These are phyloP conservation scores for Drosophila cyrtoloma DNA, from an alignment of 2,888 invertebrate species.

Conservation along the genomic window DNA sequence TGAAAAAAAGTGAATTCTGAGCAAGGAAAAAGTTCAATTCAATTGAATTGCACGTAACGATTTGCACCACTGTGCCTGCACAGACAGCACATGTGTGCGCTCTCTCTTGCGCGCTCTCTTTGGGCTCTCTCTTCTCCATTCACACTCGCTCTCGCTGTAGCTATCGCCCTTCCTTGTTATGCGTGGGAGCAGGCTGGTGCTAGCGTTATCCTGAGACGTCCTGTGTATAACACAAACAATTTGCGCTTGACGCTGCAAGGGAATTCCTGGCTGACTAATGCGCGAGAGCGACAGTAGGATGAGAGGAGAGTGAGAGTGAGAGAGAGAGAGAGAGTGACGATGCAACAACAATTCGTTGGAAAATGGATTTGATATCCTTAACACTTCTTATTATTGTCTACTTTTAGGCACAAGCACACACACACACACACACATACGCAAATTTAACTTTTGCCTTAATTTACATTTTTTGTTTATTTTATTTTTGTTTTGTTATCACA, in stretches of 20 bases:
- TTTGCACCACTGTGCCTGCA: constrained; percentile 42
- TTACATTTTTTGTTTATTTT: constrained; percentile 19
- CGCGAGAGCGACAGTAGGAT: not conserved
- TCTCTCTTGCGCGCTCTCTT: constrained; percentile 10
- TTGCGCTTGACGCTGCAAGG: constrained; percentile 63
- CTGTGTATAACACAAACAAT: constrained; percentile 75
- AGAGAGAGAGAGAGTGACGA: constrained; percentile 26
- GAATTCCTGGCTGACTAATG: constrained; percentile 51
- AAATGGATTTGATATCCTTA: constrained; percentile 18
- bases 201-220: constrained; percentile 41
- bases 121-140: not conserved
- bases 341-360: constrained; percentile 21
- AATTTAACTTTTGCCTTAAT: constrained; percentile 13
- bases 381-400: constrained; percentile 49
- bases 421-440: constrained; percentile 23
- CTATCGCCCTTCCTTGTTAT: constrained; percentile 19
- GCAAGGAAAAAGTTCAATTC: not conserved
- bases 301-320: not conserved
- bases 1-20: not conserved
- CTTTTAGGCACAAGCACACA: constrained; percentile 38
- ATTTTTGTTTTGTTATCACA: constrained; percentile 60
- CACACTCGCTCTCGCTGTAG: constrained; percentile 10
- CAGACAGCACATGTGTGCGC: constrained; percentile 13
- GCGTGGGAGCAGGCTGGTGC: constrained; percentile 66
- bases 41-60: not conserved